phyloP scores from a whole-genome alignment of 1,140 invertebrate species.

The Drosophila lacertosa region DNA sequence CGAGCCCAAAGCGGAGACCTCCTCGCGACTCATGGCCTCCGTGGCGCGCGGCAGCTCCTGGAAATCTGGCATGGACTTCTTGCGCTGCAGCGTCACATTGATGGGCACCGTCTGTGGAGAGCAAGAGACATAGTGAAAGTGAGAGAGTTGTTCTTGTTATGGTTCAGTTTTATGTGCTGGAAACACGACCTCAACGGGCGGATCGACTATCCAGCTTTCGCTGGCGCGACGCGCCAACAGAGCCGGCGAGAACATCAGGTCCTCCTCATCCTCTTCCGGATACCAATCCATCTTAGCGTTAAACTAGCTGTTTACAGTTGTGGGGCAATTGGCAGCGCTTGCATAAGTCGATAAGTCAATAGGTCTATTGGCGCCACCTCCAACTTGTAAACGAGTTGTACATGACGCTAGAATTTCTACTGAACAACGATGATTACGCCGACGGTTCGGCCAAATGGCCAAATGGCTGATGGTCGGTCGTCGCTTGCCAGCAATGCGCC shows the following conservation, averaged over 20 bases:
- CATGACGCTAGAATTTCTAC: constrained; percentile 65
- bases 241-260: constrained; percentile 92
- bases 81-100: constrained; percentile 90
- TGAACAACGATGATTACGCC: constrained; percentile 9
- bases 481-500: constrained; percentile 33
- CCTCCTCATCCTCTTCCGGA: constrained; percentile 91
- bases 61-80: constrained; percentile 98
- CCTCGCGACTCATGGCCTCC: constrained; percentile 95
- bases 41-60: constrained; percentile 91
- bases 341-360: constrained; percentile 53
- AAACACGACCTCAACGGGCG: constrained; percentile 88
- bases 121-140: constrained; percentile 26
- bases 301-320: constrained; percentile 9
- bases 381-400: constrained; percentile 77
- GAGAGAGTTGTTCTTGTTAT: neutral
- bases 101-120: constrained; percentile 89
- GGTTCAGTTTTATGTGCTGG: neutral
- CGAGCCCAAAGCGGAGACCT: constrained; percentile 96
- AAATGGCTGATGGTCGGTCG: constrained; percentile 2
- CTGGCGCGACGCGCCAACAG: constrained; percentile 92
- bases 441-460: constrained; percentile 9
- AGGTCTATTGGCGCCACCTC: constrained; percentile 50
- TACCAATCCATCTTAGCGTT: constrained; percentile 87
- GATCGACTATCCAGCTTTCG: constrained; percentile 93
- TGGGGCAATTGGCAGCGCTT: constrained; percentile 28